A percentile compares a stretch with the other conserved stretches of the same genome.
Conservation (phyloP, 2,797 vertebrate species). For the Carcharodon carcharias region DNA sequence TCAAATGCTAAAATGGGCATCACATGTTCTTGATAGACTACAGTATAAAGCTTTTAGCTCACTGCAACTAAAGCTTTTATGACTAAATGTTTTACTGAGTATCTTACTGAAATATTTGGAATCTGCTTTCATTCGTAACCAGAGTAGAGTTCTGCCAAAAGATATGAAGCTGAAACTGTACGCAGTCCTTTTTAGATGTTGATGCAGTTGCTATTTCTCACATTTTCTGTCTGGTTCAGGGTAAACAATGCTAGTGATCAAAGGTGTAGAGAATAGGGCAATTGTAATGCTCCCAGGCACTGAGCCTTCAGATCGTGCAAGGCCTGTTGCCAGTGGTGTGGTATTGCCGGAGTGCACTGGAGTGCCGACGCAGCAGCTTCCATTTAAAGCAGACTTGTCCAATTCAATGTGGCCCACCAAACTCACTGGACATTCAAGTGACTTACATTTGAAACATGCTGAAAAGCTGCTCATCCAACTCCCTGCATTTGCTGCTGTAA, state of each 20-base stretch:
- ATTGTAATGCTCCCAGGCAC: neutral
- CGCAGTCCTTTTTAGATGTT: neutral
- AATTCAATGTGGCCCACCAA: too few species aligned
- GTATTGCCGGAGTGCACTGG: too few species aligned
- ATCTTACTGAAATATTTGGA: neutral
- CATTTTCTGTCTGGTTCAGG: neutral
- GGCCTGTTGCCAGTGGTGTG: too few species aligned
- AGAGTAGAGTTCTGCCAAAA: neutral
- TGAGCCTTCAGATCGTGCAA: neutral
- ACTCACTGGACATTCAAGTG: too few species aligned
- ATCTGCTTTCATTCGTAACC: neutral
- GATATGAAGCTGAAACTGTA: neutral
- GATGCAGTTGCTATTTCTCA: neutral
- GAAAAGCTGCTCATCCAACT: too few species aligned
- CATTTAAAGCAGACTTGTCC: too few species aligned
- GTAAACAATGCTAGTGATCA: neutral
- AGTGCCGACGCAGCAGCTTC: too few species aligned
- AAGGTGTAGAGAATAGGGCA: neutral
- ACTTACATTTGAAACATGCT: too few species aligned
- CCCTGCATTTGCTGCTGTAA: too few species aligned
- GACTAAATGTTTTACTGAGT: neutral
- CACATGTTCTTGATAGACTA: constrained; percentile 2
- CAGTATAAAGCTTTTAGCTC: constrained; percentile 23
- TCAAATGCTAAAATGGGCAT: constrained; percentile 8
- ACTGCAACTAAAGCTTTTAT: constrained; percentile 14